phyloP scores from a whole-genome alignment of 2,888 invertebrate species.

The Microctonus hyperodae region DNA sequence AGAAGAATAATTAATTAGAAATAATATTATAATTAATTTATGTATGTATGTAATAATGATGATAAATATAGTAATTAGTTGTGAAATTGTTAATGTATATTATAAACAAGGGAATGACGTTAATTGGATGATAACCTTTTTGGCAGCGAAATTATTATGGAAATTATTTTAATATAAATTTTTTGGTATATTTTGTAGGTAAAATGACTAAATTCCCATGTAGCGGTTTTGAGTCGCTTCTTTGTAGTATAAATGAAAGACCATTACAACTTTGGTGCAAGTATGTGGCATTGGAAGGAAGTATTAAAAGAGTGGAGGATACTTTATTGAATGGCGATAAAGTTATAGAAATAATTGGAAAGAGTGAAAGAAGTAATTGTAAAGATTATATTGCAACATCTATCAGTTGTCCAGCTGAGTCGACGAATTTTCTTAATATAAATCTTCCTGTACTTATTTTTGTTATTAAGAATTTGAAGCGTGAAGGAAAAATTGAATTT shows the following conservation, averaged over 20 bases:
- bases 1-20: not conserved
- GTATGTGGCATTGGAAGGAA: slow-evolving; percentile 40
- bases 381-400: slow-evolving; percentile 38
- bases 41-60: not conserved
- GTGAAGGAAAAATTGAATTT: slow-evolving; percentile 94
- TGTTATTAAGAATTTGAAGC: slow-evolving; percentile 94
- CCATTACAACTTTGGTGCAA: slow-evolving; percentile 45
- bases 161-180: slow-evolving; percentile 6
- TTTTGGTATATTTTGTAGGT: not conserved
- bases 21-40: not conserved
- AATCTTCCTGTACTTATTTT: slow-evolving; percentile 92
- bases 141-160: slow-evolving; percentile 6
- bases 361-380: slow-evolving; percentile 28
- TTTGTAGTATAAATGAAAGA: slow-evolving; percentile 42
- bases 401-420: slow-evolving; percentile 81
- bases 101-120: not conserved
- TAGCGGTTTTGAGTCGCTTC: slow-evolving; percentile 42
- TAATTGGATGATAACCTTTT: not conserved
- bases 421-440: slow-evolving; percentile 88
- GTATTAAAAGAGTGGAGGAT: slow-evolving; percentile 42
- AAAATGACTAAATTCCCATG: slow-evolving; percentile 22
- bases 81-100: not conserved
- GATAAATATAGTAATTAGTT: not conserved
- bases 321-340: slow-evolving; percentile 40
- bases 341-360: slow-evolving; percentile 45